Evolutionary conservation across 1,140 invertebrate species (phyloP).

Genomic region (Microplitis demolitor): DNA sequence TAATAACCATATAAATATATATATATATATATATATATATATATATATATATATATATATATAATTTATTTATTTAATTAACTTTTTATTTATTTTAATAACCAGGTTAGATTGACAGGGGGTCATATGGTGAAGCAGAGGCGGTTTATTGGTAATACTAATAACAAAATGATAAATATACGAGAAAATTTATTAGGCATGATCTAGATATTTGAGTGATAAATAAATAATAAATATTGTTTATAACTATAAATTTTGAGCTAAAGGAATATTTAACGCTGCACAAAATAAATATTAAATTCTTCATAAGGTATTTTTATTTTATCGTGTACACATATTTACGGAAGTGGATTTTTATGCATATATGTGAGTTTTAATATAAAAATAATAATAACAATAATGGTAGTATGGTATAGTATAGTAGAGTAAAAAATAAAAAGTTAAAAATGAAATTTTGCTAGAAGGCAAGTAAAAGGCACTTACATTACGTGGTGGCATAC

Average conservation of each 20-base stretch:
- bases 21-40: too few relatives aligned
- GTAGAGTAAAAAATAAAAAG: neutral
- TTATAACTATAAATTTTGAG: too few relatives aligned
- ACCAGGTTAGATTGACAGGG: constrained; percentile 47
- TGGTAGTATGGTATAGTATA: too few relatives aligned
- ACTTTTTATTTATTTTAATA: neutral
- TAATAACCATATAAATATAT: neutral
- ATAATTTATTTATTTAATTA: constrained; percentile 1
- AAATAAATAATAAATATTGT: neutral
- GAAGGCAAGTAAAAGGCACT: neutral
- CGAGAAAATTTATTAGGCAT: constrained; percentile 43
- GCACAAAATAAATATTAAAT: neutral
- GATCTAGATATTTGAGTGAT: neutral
- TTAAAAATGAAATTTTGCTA: neutral
- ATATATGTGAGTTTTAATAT: neutral
- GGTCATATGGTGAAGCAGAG: constrained; percentile 56
- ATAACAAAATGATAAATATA: constrained; percentile 57
- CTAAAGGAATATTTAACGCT: too few relatives aligned
- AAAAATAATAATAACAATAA: too few relatives aligned
- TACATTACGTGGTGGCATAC: neutral
- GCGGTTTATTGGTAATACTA: constrained; percentile 53
- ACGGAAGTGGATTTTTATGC: neutral
- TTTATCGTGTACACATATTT: neutral
- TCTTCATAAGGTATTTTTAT: neutral
- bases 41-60: too few relatives aligned